Percentiles rank a stretch among this genome's conserved stretches.
Conservation (phyloP, 2,797 vertebrate genomes). For the Catamblyrhynchus diadema region DNA sequence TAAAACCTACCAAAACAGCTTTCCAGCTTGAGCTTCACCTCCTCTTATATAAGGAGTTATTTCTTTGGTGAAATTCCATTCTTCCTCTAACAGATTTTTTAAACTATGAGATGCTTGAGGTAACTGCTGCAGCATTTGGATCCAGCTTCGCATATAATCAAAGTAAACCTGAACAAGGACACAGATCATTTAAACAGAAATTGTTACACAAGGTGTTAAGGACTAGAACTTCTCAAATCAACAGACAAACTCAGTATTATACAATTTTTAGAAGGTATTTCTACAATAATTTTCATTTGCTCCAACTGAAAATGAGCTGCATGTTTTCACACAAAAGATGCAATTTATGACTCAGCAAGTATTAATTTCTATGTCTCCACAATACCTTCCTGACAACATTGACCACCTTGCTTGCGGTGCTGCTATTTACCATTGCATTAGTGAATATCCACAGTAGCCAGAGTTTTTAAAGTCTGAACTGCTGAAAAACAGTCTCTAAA, state of each 20-base stretch:
- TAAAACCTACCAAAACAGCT: conserved; percentile 89
- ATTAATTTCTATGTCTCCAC: neutral
- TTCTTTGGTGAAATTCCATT: conserved; percentile 99
- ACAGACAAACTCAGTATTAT: neutral
- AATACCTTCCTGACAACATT: neutral
- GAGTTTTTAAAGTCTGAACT: neutral
- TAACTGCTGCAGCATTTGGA: conserved; percentile 97
- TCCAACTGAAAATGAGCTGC: neutral
- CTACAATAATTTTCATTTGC: neutral
- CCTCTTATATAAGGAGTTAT: conserved; percentile 97
- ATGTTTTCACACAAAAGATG: neutral
- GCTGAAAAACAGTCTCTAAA: neutral
- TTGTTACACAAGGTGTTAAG: neutral
- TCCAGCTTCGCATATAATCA: conserved; percentile 99
- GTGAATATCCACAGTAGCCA: neutral
- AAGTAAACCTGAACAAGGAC: conserved; percentile 89
- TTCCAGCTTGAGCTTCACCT: conserved; percentile 96
- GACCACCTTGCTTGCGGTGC: neutral
- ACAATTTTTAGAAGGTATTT: neutral
- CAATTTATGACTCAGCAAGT: neutral
- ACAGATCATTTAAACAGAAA: neutral
- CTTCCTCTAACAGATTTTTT: conserved; percentile 97
- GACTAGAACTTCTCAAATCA: neutral
- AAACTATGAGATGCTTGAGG: conserved; percentile 98
- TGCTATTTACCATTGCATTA: neutral